A percentile compares a stretch with the other conserved stretches of the same genome.
These are phyloP conservation scores for Hydrolagus affinis DNA, from an alignment of 2,113 vertebrate species.

Conservation along the genomic window DNA sequence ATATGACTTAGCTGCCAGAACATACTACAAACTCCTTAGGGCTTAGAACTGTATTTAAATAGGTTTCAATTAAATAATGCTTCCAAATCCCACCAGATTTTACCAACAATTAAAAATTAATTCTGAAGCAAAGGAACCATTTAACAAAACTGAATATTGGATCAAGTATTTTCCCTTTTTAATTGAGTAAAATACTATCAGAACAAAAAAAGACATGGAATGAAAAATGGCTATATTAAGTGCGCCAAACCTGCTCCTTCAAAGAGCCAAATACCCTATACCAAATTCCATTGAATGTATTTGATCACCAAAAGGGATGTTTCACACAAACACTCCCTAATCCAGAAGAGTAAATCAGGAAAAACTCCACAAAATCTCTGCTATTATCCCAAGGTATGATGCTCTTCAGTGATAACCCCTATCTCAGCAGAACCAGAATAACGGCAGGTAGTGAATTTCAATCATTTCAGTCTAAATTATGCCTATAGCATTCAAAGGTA, in stretches of 20 bases:
- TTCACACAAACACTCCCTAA: no score
- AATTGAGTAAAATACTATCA: neutral
- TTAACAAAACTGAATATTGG: neutral
- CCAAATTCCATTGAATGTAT: no score
- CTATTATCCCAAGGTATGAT: no score
- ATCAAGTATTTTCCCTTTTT: neutral
- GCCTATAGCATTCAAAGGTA: no score
- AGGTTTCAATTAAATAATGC: neutral
- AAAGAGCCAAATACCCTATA: no score
- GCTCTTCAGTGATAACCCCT: no score
- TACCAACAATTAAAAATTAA: neutral
- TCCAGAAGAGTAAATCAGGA: no score
- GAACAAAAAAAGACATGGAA: neutral
- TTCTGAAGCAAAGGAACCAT: neutral
- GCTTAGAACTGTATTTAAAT: neutral
- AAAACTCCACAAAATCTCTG: no score
- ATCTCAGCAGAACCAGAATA: no score
- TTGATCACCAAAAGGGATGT: no score
- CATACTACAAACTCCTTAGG: neutral
- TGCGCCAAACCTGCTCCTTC: neutral
- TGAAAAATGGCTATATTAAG: neutral
- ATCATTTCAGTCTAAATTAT: no score
- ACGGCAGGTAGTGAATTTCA: no score
- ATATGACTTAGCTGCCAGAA: neutral
- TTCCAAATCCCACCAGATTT: neutral